Evolutionary conservation across 2,888 invertebrate genomes (phyloP), one percentile per base, ranked within the genome.

Genomic region (Orthonevra nobilis): DNA sequence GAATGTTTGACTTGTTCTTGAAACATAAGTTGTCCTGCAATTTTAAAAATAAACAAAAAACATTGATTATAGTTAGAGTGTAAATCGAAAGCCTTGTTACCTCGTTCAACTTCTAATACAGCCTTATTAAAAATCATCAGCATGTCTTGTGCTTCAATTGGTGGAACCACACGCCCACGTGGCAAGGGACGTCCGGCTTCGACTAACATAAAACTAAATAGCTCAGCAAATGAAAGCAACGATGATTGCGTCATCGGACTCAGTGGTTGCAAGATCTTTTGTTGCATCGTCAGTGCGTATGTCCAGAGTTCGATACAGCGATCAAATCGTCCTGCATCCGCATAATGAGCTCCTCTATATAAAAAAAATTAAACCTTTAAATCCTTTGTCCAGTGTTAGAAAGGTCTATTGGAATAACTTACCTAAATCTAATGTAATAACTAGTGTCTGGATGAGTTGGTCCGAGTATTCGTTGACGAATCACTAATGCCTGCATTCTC

Each of bases 381-480:
- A n/a, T n/a, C n/a, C n/a, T n/a, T n/a, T n/a, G n/a, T n/a, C n/a
- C n/a, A n/a, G n/a, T n/a, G n/a, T n/a, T n/a, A n/a, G n/a, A n/a
- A n/a, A n/a, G n/a, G n/a, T n/a, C n/a, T n/a, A n/a, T n/a, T n/a
- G n/a, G n/a, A n/a, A n/a, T n/a, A 44, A 19, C 81, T 30, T 58
- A 88, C 89, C 88, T 85, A 89, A 96, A 97, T 12, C 98, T 92
- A 83, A 98, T 97, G 89, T 97, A 98, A 90, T 98, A 98, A 85
- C 96, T 96, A 40, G 98, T 98, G 89, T 98, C 97, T 0, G 98
- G 97, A 92, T 98, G 98, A 5, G 96, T 97, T 1, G 97, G 97
- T 1, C 94, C 92, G 79, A 98, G 90, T 83, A 98, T 97, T 84
- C 98, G 91, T 89, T 98, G 97, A 64, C 98, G 91, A 77, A 98